Evolutionary conservation across 2,888 invertebrate genomes (phyloP).

Genomic region (Drosophila picticornis): DNA sequence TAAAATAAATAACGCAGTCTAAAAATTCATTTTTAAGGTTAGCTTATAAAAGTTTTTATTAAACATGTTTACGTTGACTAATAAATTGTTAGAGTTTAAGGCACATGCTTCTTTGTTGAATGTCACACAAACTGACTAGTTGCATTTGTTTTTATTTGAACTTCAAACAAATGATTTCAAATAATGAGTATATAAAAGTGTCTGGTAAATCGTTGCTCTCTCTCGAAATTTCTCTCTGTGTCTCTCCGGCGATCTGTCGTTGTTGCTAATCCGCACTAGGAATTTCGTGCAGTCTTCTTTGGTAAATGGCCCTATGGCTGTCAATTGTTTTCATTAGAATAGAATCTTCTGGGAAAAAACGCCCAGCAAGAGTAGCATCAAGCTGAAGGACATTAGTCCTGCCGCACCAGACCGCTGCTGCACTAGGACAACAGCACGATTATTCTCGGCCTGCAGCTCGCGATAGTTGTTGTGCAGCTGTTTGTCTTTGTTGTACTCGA

Average conservation of each 20-base stretch:
- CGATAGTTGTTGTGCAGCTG: constrained; percentile 86
- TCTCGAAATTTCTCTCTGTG: constrained; percentile 24
- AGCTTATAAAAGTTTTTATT: constrained; percentile 60
- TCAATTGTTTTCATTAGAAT: constrained; percentile 11
- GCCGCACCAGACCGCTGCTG: constrained; percentile 45
- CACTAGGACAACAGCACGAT: constrained; percentile 80
- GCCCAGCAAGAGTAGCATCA: constrained; percentile 54
- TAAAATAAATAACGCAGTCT: not conserved
- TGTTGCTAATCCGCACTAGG: constrained; percentile 40
- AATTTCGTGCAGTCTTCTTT: constrained; percentile 52
- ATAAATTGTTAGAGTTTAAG: constrained; percentile 48
- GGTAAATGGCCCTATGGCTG: constrained; percentile 39
- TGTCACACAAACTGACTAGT: constrained; percentile 74
- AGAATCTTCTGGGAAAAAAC: constrained; percentile 13
- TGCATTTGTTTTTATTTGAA: constrained; percentile 54
- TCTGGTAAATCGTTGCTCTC: constrained; percentile 49
- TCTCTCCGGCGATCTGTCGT: constrained; percentile 21
- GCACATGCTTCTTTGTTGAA: constrained; percentile 56
- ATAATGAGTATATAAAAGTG: constrained; percentile 62
- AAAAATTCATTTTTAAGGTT: not conserved
- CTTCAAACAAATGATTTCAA: constrained; percentile 47
- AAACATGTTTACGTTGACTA: constrained; percentile 39
- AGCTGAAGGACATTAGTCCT: constrained; percentile 27
- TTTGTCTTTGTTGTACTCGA: constrained; percentile 82
- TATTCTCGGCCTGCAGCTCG: constrained; percentile 73